Conservation (phyloP, 2,888 invertebrate species). For the Bellardia bayeri region DNA sequence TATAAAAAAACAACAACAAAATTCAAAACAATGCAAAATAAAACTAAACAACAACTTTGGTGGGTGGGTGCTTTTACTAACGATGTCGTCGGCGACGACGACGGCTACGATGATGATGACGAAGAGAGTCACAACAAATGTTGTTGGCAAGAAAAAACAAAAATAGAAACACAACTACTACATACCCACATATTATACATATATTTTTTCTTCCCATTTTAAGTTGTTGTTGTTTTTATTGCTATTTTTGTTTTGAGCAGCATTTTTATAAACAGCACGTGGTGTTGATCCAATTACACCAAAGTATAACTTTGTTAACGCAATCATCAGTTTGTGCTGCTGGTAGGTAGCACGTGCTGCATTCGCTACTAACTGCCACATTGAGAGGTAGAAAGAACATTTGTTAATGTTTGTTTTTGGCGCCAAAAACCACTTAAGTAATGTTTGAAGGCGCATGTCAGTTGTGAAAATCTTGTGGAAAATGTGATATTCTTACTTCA, state of each 20-base stretch:
- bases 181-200: no score
- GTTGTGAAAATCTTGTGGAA: slow-evolving; percentile 18
- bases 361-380: slow-evolving; percentile 32
- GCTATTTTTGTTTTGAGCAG: slow-evolving; percentile 59
- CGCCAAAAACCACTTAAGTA: slow-evolving; percentile 72
- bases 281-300: slow-evolving; percentile 80
- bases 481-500: slow-evolving; percentile 52
- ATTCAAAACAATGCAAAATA: slow-evolving; percentile 82
- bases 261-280: slow-evolving; percentile 76
- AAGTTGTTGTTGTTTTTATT: slow-evolving; percentile 5
- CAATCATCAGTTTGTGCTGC: slow-evolving; percentile 63
- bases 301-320: slow-evolving; percentile 74
- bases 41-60: slow-evolving; percentile 78
- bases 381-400: slow-evolving; percentile 22
- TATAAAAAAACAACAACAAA: slow-evolving; percentile 78
- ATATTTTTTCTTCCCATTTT: not conserved
- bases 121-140: slow-evolving; percentile 59
- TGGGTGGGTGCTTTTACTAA: slow-evolving; percentile 69
- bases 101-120: slow-evolving; percentile 27
- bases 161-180: slow-evolving; percentile 52
- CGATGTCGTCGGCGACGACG: slow-evolving; percentile 49
- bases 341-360: slow-evolving; percentile 74
- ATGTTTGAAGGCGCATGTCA: slow-evolving; percentile 64
- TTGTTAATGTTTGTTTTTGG: slow-evolving; percentile 58
- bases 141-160: slow-evolving; percentile 51